Evolutionary conservation across 2,888 invertebrate species (phyloP), one percentile per base, ranked within the genome.

Genomic region (Stenichneumon culpator): DNA sequence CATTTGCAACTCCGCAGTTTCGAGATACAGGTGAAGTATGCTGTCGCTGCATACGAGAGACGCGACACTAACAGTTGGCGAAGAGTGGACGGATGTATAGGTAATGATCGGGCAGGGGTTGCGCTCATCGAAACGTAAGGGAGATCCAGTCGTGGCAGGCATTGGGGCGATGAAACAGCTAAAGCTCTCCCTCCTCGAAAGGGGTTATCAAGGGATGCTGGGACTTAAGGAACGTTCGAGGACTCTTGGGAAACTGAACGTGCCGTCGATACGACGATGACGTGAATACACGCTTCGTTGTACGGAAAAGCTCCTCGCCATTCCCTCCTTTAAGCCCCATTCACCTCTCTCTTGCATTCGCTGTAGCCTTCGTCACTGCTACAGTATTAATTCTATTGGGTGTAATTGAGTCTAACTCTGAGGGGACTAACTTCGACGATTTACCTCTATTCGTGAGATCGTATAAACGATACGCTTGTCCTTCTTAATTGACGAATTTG

Each of bases 1-100:
- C 88, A 90, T 89, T 90, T 88, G 90, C 91, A 90, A 90, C 88
- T 90, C 87, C 81, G 88, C 91, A 91, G 90, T 91, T 92, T 91
- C 87, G 83, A 79, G 73, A 25, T 72, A 70, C 79, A 25, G n/a
- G 86, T 79, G 86, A 69, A 79, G 44, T 70, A 81, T 52, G 69
- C 69, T 54, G 32, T 6, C 25, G 72, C 47, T 82, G 54, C 54
- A 72, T 39, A 44, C 52, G 32, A 44, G n/a, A 50, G 50, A 78
- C 44, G 57, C 50, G 81, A 65, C 60, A 74, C 50, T n/a, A 47
- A 70, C 73, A n/a, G 28, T 39, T 60, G 16, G 70, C 22, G 44
- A 39, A 28, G 44, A 67, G 60, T 14, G 67, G 14, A 19, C 22
- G 22, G 9, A 14, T 32, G 28, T 70, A 47, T 19, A 67, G 47